These are phyloP conservation scores for Desmodus rotundus DNA, from an alignment of 2,113 vertebrate genomes.

Conservation along the genomic window DNA sequence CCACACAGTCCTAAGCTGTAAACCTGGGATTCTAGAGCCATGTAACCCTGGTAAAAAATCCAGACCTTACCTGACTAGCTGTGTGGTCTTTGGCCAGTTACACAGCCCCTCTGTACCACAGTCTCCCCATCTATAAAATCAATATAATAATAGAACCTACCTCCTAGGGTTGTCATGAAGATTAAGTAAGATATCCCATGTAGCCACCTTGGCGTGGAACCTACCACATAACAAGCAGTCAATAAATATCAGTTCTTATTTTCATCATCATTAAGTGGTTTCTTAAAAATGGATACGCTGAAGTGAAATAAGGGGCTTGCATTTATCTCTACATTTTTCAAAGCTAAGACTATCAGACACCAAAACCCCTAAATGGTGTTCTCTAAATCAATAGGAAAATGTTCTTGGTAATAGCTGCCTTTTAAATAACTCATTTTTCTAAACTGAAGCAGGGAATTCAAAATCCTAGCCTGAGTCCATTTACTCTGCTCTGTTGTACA, in stretches of 20 bases:
- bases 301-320: slow-evolving; percentile 29
- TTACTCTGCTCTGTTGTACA: background rate
- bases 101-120: background rate
- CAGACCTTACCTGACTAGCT: background rate
- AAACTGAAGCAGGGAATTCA: background rate
- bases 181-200: background rate
- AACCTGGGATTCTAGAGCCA: background rate
- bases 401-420: slow-evolving; percentile 40
- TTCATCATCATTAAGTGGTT: slow-evolving; percentile 43
- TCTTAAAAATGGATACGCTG: slow-evolving; percentile 48
- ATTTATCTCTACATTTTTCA: slow-evolving; percentile 41
- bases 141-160: background rate
- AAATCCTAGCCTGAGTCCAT: background rate
- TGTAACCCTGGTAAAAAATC: background rate
- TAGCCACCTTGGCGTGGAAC: background rate
- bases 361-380: slow-evolving; percentile 30
- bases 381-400: slow-evolving; percentile 36
- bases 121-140: background rate
- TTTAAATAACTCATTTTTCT: slow-evolving; percentile 45
- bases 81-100: slow-evolving; percentile 16
- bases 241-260: slow-evolving; percentile 42
- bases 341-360: slow-evolving; percentile 41
- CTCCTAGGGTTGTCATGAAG: background rate
- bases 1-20: slow-evolving; percentile 28
- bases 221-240: background rate